Conservation (phyloP, 2,797 vertebrate genomes). For the Philypnodon macrostomus region DNA sequence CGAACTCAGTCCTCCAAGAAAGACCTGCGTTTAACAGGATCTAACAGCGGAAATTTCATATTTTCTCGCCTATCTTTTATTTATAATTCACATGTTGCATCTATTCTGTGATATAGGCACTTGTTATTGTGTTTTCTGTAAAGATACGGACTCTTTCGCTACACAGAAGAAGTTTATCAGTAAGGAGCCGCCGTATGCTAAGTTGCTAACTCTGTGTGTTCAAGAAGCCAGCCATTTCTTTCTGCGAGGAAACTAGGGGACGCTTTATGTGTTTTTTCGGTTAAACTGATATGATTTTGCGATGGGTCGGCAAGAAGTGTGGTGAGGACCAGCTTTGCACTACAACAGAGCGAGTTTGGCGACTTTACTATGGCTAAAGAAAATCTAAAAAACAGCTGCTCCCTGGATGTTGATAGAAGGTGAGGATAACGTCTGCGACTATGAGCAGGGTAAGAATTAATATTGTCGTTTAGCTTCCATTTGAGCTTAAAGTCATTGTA, state of each 20-base stretch:
- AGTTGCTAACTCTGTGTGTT: constrained; percentile 46
- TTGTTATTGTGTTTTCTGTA: constrained; percentile 23
- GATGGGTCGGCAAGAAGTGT: constrained; percentile 19
- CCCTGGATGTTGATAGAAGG: constrained; percentile 48
- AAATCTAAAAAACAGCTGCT: constrained; percentile 45
- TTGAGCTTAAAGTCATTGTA: constrained; percentile 11
- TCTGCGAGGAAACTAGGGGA: constrained; percentile 32
- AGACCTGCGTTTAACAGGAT: constrained; percentile 27
- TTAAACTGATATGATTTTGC: constrained; percentile 53
- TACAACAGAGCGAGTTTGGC: constrained; percentile 22
- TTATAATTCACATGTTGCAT: neutral
- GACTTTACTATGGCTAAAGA: constrained; percentile 46
- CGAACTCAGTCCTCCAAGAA: constrained; percentile 43
- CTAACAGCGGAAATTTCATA: constrained; percentile 4
- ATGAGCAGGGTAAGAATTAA: constrained; percentile 73
- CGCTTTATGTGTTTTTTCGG: constrained; percentile 15
- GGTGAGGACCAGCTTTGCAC: constrained; percentile 34
- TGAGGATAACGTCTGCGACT: constrained; percentile 55
- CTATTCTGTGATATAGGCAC: neutral
- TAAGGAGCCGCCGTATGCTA: constrained; percentile 41
- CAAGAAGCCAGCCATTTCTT: constrained; percentile 46
- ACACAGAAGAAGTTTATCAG: constrained; percentile 48
- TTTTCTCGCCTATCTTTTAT: constrained; percentile 1
- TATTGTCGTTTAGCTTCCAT: neutral
- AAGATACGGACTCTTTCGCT: constrained; percentile 31